These are phyloP conservation scores for Parthenolecanium corni DNA, from an alignment of 2,888 invertebrate genomes.

Conservation along the genomic window DNA sequence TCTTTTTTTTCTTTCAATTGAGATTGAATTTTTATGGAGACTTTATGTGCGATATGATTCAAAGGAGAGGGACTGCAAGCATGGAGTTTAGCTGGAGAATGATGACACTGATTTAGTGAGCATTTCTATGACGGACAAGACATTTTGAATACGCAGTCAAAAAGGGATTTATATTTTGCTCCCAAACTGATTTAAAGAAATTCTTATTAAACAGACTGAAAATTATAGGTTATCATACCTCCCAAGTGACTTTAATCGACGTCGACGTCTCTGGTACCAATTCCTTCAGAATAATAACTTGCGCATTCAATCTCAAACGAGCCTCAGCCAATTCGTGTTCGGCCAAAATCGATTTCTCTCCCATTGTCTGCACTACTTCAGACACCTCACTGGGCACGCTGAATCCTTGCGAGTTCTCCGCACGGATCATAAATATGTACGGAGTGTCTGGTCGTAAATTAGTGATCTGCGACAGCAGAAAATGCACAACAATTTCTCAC, in stretches of 20 bases:
- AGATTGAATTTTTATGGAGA: too few species aligned
- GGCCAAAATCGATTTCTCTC: constrained; percentile 52
- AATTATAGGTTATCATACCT: constrained; percentile 51
- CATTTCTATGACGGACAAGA: too few species aligned
- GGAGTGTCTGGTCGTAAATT: constrained; percentile 65
- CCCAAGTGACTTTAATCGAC: constrained; percentile 68
- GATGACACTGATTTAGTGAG: too few species aligned
- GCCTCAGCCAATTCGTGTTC: constrained; percentile 67
- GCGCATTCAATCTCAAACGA: constrained; percentile 61
- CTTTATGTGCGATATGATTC: too few species aligned
- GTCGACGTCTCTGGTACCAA: constrained; percentile 59
- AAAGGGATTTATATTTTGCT: too few species aligned
- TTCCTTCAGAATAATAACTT: constrained; percentile 59
- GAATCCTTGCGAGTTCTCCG: constrained; percentile 73
- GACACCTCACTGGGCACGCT: constrained; percentile 72
- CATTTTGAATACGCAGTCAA: too few species aligned
- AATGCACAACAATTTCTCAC: neutral
- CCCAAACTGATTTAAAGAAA: too few species aligned
- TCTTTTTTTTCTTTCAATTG: too few species aligned
- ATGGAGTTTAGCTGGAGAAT: too few species aligned
- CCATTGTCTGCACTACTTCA: constrained; percentile 55
- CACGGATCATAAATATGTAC: constrained; percentile 74
- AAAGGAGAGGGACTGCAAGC: too few species aligned
- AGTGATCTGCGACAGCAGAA: constrained; percentile 38
- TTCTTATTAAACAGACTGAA: too few species aligned